Percentiles rank a stretch among this genome's conserved stretches.
phyloP scores from a whole-genome alignment of 2,797 vertebrate species.

The Gambelia wislizenii region DNA sequence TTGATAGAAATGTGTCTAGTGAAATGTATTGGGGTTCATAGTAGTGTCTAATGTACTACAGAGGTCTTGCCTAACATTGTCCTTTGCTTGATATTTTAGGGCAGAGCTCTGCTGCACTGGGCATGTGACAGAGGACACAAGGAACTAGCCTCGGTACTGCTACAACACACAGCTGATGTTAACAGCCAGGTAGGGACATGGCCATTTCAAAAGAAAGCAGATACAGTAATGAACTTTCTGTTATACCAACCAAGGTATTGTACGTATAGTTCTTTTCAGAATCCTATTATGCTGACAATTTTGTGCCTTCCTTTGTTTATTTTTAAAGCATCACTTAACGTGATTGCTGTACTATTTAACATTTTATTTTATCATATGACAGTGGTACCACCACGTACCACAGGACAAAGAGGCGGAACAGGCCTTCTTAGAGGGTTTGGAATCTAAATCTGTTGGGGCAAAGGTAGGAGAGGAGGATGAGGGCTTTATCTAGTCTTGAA shows the following conservation, averaged over 20 bases:
- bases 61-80: neutral
- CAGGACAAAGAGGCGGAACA: neutral
- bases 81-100: constrained; percentile 80
- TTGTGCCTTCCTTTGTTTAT: neutral
- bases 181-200: constrained; percentile 90
- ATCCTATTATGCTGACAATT: neutral
- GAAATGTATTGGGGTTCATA: neutral
- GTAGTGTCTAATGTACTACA: neutral
- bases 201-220: neutral
- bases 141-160: constrained; percentile 91
- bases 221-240: neutral
- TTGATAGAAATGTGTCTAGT: neutral
- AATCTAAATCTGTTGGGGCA: neutral
- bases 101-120: constrained; percentile 94
- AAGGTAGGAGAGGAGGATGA: neutral
- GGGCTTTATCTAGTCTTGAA: neutral
- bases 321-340: neutral
- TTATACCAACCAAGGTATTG: neutral
- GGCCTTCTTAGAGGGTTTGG: neutral
- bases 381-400: neutral
- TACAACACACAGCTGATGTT: constrained; percentile 90
- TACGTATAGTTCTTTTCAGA: neutral
- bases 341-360: neutral
- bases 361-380: neutral
- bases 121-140: constrained; percentile 96